Conservation (phyloP, 2,888 invertebrate genomes). For the Nemurella pictetii region DNA sequence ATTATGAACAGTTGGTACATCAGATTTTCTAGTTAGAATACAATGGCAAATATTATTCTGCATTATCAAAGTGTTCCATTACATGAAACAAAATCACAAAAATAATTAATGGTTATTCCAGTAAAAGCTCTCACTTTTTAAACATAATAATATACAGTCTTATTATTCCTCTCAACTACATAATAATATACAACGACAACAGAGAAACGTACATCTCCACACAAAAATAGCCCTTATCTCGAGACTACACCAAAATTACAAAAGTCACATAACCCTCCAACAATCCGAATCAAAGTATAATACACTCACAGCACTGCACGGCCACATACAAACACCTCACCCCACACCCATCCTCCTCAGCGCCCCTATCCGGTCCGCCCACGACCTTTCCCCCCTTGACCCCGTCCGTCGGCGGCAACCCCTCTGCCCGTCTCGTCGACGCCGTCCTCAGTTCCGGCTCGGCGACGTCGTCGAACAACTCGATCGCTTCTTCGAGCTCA, state of each 20-base stretch:
- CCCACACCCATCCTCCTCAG: slow-evolving; percentile 21
- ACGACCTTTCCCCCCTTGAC: background rate
- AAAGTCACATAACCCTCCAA: background rate
- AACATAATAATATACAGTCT: background rate
- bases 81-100: no score
- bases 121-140: no score
- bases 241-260: background rate
- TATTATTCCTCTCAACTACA: background rate
- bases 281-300: background rate
- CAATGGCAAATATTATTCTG: background rate
- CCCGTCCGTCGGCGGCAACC: background rate
- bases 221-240: background rate
- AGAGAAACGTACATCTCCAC: background rate
- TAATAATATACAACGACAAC: background rate
- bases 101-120: no score
- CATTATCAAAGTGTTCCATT: background rate
- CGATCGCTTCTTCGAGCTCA: slow-evolving; percentile 25
- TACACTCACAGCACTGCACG: slow-evolving; percentile 26
- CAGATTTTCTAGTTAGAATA: background rate
- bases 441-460: background rate
- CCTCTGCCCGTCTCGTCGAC: background rate
- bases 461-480: background rate
- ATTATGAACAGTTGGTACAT: background rate
- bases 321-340: slow-evolving; percentile 9
- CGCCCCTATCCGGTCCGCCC: background rate